Evolutionary conservation across 2,113 vertebrate species (phyloP).

Genomic region (Leptosomus discolor): DNA sequence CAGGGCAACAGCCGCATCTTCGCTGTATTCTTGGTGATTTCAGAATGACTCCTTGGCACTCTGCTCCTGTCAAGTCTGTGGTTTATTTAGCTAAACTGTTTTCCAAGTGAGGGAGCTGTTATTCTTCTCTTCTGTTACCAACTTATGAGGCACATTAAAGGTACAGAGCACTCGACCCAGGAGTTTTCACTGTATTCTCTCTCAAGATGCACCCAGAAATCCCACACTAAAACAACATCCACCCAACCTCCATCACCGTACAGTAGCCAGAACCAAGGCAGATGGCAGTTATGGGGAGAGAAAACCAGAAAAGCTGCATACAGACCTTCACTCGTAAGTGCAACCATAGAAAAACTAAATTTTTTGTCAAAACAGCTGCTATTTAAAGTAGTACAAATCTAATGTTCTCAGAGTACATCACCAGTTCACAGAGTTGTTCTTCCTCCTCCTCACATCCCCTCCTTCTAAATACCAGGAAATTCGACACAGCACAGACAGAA

Average conservation of each 20-base stretch:
- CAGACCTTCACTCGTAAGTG: not conserved
- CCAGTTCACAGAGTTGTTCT: accelerated
- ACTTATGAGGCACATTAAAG: not conserved
- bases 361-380: not conserved
- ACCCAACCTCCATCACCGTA: not conserved
- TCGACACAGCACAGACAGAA: not conserved
- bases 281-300: not conserved
- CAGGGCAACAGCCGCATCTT: not conserved
- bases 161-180: not conserved
- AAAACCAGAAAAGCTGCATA: not conserved
- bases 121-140: not conserved
- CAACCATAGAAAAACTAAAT: not conserved
- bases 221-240: not conserved
- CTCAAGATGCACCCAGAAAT: not conserved
- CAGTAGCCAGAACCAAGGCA: not conserved
- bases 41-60: not conserved
- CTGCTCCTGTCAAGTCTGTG: not conserved
- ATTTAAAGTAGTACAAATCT: not conserved
- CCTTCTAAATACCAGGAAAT: not conserved
- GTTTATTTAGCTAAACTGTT: not conserved
- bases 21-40: not conserved
- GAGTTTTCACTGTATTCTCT: not conserved
- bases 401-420: not conserved
- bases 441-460: not conserved
- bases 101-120: not conserved